A percentile compares a stretch with the other conserved stretches of the same genome.
Evolutionary conservation across 2,888 invertebrate species (phyloP).

Genomic region (Apotomis betuletana): DNA sequence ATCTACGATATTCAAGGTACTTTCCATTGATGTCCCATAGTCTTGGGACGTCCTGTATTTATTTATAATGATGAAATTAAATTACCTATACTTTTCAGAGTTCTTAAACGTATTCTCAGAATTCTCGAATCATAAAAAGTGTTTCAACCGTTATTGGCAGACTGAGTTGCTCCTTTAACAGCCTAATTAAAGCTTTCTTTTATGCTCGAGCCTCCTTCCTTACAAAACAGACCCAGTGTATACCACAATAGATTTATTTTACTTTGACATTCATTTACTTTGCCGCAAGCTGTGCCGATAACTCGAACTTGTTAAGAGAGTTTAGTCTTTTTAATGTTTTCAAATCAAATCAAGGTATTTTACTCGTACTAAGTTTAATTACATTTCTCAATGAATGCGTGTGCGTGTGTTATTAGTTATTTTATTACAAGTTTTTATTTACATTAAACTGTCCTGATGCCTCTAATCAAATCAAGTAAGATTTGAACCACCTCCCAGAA

Average conservation of each 20-base stretch:
- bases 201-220: neutral
- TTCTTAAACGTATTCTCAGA: neutral
- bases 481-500: no score
- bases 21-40: no score
- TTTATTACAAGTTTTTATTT: no score
- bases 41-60: no score
- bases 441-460: no score
- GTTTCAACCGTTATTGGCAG: conserved; percentile 16
- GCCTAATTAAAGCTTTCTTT: conserved; percentile 21
- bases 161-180: conserved; percentile 2
- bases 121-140: neutral
- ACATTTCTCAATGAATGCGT: no score
- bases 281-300: neutral
- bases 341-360: no score
- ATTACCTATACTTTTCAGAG: neutral
- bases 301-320: neutral
- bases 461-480: no score
- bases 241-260: neutral
- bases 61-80: neutral
- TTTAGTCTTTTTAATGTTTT: no score
- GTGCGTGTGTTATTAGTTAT: no score
- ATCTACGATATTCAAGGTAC: no score
- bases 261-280: neutral
- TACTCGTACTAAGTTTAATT: no score
- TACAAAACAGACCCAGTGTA: neutral